These are phyloP conservation scores for Stylophora pistillata DNA, from an alignment of 64 coral and sea anemone genomes.

Conservation along the genomic window DNA sequence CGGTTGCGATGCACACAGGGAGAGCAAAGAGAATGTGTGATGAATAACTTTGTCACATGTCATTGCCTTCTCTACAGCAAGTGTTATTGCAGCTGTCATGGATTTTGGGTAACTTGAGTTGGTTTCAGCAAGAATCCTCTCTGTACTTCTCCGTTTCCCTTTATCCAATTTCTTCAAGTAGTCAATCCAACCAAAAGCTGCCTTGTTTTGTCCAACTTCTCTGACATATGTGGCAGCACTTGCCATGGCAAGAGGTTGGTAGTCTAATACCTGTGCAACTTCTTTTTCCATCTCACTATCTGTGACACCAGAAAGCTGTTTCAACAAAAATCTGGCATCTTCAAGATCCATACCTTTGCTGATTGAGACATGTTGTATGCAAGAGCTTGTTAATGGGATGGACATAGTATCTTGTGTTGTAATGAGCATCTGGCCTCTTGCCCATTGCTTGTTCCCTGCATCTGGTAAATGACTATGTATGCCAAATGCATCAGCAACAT, in stretches of 20 bases:
- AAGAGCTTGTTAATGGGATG: too few relatives aligned
- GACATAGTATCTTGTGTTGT: too few relatives aligned
- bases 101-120: constrained; percentile 6
- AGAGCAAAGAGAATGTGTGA: constrained; percentile 10
- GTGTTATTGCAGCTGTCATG: constrained; percentile 2
- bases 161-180: constrained; percentile 10
- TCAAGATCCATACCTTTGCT: too few relatives aligned
- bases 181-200: neutral
- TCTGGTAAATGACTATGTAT: constrained; percentile 14
- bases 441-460: too few relatives aligned
- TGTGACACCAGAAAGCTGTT: constrained; percentile 1
- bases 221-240: too few relatives aligned
- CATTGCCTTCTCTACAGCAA: neutral
- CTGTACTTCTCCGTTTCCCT: neutral
- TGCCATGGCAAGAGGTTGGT: constrained; percentile 48
- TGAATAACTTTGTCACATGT: neutral
- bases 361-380: too few relatives aligned
- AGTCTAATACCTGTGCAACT: constrained; percentile 23
- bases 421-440: too few relatives aligned
- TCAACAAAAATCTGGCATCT: neutral
- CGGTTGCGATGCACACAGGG: constrained; percentile 17
- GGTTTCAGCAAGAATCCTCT: neutral
- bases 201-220: too few relatives aligned
- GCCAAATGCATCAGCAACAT: constrained; percentile 20
- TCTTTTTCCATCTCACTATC: neutral